phyloP scores from a whole-genome alignment of 2,888 invertebrate genomes.

The Papilio elwesi region DNA sequence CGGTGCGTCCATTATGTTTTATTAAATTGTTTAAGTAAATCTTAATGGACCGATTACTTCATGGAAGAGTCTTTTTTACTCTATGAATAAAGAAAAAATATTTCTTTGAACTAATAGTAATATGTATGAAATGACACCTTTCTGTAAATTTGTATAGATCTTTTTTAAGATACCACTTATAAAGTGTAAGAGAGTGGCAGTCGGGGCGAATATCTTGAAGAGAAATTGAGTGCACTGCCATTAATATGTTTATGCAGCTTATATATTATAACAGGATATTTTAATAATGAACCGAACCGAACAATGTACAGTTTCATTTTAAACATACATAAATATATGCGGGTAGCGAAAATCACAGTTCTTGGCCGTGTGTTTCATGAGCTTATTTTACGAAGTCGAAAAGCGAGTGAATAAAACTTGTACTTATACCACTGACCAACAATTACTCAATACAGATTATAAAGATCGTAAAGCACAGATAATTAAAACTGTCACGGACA shows the following conservation, averaged over 20 bases:
- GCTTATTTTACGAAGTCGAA: neutral
- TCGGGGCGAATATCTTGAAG: no score
- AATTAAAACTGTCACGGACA: conserved; percentile 7
- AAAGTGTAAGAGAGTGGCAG: no score
- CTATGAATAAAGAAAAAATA: neutral
- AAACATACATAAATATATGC: no score
- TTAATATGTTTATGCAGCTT: no score
- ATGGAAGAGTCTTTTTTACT: neutral
- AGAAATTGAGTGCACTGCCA: no score
- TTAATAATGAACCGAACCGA: no score
- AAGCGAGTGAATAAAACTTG: neutral
- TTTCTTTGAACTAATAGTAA: neutral
- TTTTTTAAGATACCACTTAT: no score
- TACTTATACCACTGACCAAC: neutral
- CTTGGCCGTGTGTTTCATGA: no score
- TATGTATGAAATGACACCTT: neutral
- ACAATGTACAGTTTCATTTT: no score
- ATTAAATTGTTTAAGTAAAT: conserved; percentile 13
- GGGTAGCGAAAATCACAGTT: no score
- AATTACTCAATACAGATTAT: conserved; percentile 4
- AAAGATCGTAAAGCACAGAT: conserved; percentile 9
- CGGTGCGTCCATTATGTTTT: conserved; percentile 8
- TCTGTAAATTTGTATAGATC: no score
- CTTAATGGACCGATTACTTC: neutral
- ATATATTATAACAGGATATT: no score